A percentile compares a stretch with the other conserved stretches of the same genome.
Conservation (phyloP, 2,797 vertebrate genomes). For the Brachyalestes nurse region DNA sequence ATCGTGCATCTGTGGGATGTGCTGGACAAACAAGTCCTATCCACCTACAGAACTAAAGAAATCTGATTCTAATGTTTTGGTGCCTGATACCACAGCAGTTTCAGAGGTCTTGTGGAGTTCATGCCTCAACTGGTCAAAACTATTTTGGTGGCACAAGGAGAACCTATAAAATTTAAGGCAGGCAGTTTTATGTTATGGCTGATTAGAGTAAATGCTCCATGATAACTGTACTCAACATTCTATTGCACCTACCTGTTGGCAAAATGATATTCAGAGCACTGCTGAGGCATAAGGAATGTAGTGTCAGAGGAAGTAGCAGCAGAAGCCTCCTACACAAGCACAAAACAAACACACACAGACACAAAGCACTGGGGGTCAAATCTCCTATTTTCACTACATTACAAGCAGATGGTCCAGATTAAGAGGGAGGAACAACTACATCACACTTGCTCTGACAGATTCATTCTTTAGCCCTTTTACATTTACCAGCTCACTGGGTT, state of each 20-base stretch:
- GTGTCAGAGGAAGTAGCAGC: conserved; percentile 42
- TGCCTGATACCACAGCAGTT: no score
- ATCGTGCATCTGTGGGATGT: no score
- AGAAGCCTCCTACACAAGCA: conserved; percentile 50
- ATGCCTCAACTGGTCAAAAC: no score
- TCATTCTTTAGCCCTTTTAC: conserved; percentile 10
- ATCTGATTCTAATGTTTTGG: no score
- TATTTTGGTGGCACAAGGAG: no score
- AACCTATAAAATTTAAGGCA: no score
- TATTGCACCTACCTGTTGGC: conserved; percentile 50
- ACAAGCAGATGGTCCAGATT: conserved; percentile 19
- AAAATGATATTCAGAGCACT: conserved; percentile 45
- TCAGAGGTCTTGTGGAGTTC: no score
- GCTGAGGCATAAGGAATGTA: conserved; percentile 46
- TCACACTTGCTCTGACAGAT: background rate
- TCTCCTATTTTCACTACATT: background rate
- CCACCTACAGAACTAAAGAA: no score
- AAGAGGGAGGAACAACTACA: background rate
- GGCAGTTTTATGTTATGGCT: no score
- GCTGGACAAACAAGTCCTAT: no score
- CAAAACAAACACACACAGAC: background rate
- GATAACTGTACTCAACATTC: background rate
- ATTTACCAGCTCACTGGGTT: conserved; percentile 58
- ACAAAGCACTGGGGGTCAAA: conserved; percentile 3
- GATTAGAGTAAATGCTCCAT: background rate